A percentile compares a stretch with the other conserved stretches of the same genome.
Evolutionary conservation across 2,888 invertebrate species (phyloP).

Genomic region (Clanis bilineata): DNA sequence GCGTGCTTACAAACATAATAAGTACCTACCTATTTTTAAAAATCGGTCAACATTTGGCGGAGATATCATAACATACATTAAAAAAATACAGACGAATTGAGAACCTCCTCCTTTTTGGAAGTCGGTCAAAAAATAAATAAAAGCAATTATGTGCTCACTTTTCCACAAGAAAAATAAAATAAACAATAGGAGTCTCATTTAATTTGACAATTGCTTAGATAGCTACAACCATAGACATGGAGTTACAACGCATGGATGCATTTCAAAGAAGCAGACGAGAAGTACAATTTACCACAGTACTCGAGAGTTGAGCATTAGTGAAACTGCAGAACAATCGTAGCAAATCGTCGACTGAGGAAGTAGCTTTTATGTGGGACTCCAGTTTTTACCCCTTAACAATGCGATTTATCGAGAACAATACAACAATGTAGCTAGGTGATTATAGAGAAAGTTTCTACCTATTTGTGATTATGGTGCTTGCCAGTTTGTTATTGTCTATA

Average conservation of each 20-base stretch:
- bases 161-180: not conserved
- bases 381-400: slow-evolving; percentile 56
- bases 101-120: too few species aligned
- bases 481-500: not conserved
- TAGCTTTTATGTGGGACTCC: slow-evolving; percentile 41
- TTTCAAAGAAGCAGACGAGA: slow-evolving; percentile 30
- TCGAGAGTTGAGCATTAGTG: slow-evolving; percentile 17
- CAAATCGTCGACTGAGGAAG: slow-evolving; percentile 45
- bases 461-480: slow-evolving; percentile 14
- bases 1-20: too few species aligned
- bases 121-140: too few species aligned
- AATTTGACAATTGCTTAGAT: slow-evolving; percentile 20
- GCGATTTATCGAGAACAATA: slow-evolving; percentile 60
- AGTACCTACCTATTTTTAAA: too few species aligned
- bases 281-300: slow-evolving; percentile 25
- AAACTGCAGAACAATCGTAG: slow-evolving; percentile 36
- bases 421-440: slow-evolving; percentile 46
- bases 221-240: too few species aligned
- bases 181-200: not conserved
- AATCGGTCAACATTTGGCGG: too few species aligned
- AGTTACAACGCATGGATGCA: slow-evolving; percentile 32
- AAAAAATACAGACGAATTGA: too few species aligned
- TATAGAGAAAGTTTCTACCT: slow-evolving; percentile 52
- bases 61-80: too few species aligned
- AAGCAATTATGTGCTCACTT: too few species aligned